These are phyloP conservation scores for Lacerta bilineata DNA, from an alignment of 2,797 vertebrate species.

Conservation along the genomic window DNA sequence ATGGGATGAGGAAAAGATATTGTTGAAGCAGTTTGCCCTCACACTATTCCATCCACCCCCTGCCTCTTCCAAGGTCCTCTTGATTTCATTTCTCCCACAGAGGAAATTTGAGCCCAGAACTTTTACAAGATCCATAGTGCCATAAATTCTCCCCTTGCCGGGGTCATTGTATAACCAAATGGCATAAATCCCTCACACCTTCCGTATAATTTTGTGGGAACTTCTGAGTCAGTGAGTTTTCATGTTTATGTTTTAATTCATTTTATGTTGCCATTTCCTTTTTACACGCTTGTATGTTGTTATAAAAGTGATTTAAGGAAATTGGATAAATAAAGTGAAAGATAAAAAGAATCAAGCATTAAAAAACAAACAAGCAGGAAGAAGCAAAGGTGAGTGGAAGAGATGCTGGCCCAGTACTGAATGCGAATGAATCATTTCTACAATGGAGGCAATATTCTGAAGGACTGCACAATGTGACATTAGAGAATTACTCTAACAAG, in stretches of 20 bases:
- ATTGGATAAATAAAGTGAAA: background rate
- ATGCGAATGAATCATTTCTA: constrained; percentile 17
- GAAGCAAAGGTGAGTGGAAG: background rate
- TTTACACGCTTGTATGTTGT: background rate
- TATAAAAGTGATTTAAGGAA: constrained; percentile 19
- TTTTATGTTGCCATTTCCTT: constrained; percentile 11
- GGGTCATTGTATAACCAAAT: constrained; percentile 18
- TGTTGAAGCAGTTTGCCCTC: background rate
- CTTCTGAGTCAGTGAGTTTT: constrained; percentile 13
- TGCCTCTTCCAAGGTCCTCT: background rate
- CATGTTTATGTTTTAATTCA: constrained; percentile 7
- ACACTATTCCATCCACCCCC: background rate
- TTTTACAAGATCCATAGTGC: background rate
- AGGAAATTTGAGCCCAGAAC: background rate
- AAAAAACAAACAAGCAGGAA: background rate
- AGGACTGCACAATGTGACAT: background rate
- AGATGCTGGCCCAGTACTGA: background rate
- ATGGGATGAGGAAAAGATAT: background rate
- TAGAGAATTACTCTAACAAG: constrained; percentile 15
- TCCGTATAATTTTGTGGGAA: constrained; percentile 9
- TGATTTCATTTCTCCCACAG: background rate
- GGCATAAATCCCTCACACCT: constrained; percentile 9
- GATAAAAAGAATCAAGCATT: background rate
- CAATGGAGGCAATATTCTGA: constrained; percentile 3
- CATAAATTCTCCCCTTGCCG: constrained; percentile 27